Percentiles rank a stretch among this genome's conserved stretches.
Conservation (phyloP, 1,140 invertebrate genomes). For the Geopemphigus sp. region DNA sequence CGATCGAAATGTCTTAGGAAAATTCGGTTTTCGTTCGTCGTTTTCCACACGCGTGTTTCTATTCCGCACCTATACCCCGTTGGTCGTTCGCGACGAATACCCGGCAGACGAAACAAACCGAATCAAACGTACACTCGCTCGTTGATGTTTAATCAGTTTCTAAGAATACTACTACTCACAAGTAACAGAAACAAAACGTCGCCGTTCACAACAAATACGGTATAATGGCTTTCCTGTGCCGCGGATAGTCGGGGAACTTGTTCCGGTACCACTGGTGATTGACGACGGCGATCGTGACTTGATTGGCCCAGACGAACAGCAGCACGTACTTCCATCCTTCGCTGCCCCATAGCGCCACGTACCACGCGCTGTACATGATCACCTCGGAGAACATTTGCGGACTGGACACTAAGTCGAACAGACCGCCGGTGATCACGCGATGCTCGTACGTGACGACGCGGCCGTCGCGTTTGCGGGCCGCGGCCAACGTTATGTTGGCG, state of each 20-base stretch:
- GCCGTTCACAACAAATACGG: background rate
- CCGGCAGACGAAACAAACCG: too few relatives aligned
- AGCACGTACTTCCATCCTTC: slow-evolving; percentile 18
- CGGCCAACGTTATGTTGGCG: slow-evolving; percentile 11
- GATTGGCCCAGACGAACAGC: slow-evolving; percentile 16
- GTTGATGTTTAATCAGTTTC: too few relatives aligned
- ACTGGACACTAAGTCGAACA: slow-evolving; percentile 13
- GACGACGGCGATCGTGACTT: background rate
- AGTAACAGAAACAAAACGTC: too few relatives aligned
- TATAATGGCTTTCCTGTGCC: background rate
- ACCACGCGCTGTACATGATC: slow-evolving; percentile 10
- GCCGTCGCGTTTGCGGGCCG: background rate
- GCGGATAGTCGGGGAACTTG: background rate
- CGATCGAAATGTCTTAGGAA: too few relatives aligned
- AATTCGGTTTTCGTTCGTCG: too few relatives aligned
- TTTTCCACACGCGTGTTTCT: too few relatives aligned
- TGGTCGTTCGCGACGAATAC: too few relatives aligned
- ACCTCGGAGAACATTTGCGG: slow-evolving; percentile 18
- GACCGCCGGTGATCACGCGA: background rate
- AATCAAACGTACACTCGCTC: too few relatives aligned
- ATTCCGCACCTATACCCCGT: too few relatives aligned
- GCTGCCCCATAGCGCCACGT: background rate
- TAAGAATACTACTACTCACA: too few relatives aligned
- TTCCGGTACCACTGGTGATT: background rate
- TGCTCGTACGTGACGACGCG: slow-evolving; percentile 22